Conservation (phyloP, 1,140 invertebrate genomes). For the Sminthurides bifidus region DNA sequence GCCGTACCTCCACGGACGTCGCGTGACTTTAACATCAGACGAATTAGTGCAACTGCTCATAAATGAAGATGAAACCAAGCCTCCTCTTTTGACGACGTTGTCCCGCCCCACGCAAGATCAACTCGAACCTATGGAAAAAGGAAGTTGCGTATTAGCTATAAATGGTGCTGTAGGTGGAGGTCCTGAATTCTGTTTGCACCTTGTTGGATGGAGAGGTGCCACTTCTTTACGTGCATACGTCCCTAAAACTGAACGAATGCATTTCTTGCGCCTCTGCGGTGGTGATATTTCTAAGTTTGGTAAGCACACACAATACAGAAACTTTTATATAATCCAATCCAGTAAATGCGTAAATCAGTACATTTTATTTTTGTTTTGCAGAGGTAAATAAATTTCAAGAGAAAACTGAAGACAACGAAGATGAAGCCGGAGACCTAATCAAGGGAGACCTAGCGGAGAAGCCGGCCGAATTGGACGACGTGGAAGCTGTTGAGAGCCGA, state of each 20-base stretch:
- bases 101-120: constrained; percentile 46
- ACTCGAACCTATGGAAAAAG: constrained; percentile 55
- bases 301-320: too few relatives aligned
- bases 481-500: too few relatives aligned
- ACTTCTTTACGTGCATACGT: constrained; percentile 75
- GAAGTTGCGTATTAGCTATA: constrained; percentile 57
- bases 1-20: constrained; percentile 38
- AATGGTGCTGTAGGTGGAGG: constrained; percentile 35
- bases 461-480: too few relatives aligned
- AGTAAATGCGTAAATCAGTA: too few relatives aligned
- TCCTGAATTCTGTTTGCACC: constrained; percentile 46
- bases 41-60: constrained; percentile 66
- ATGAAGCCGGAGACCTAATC: too few relatives aligned
- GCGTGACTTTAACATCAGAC: constrained; percentile 54
- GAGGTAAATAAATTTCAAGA: too few relatives aligned
- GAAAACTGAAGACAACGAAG: too few relatives aligned
- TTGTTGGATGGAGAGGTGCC: constrained; percentile 85
- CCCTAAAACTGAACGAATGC: constrained; percentile 63
- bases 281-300: constrained; percentile 68
- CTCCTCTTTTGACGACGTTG: constrained; percentile 54
- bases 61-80: constrained; percentile 58
- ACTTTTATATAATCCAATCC: too few relatives aligned
- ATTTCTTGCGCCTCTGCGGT: constrained; percentile 70
- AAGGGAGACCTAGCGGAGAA: too few relatives aligned
- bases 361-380: too few relatives aligned